A percentile compares a stretch with the other conserved stretches of the same genome.
These are phyloP conservation scores for Pampusana beccarii DNA, from an alignment of 2,113 vertebrate genomes.

Conservation along the genomic window DNA sequence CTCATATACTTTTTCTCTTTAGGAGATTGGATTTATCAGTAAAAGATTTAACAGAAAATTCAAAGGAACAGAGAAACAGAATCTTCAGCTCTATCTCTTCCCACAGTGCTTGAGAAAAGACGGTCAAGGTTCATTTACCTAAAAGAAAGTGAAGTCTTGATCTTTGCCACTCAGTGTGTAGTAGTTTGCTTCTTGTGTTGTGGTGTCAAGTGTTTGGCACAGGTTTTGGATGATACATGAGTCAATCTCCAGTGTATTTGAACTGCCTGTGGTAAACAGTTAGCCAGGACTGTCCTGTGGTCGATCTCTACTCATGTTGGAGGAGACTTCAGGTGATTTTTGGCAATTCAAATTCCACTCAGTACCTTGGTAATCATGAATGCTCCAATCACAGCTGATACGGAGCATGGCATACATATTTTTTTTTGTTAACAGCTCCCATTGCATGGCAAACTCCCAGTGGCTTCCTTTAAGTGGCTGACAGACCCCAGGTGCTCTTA, in stretches of 20 bases:
- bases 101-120: neutral
- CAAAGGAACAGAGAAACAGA: neutral
- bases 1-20: neutral
- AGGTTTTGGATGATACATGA: neutral
- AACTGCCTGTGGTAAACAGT: neutral
- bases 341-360: neutral
- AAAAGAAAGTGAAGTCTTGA: neutral
- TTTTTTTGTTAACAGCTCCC: neutral
- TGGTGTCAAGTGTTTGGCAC: neutral
- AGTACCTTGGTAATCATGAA: neutral
- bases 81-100: neutral
- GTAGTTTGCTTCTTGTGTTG: neutral
- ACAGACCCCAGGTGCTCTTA: neutral
- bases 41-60: neutral
- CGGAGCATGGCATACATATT: fast-evolving
- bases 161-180: neutral
- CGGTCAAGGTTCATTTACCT: neutral
- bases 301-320: neutral
- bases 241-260: neutral
- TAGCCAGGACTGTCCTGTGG: neutral
- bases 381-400: neutral
- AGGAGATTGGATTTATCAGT: neutral
- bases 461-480: neutral
- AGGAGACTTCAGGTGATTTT: neutral
- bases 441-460: neutral